These are phyloP conservation scores for Brachionus paranguensis DNA, from an alignment of 1,140 invertebrate species.

Conservation along the genomic window DNA sequence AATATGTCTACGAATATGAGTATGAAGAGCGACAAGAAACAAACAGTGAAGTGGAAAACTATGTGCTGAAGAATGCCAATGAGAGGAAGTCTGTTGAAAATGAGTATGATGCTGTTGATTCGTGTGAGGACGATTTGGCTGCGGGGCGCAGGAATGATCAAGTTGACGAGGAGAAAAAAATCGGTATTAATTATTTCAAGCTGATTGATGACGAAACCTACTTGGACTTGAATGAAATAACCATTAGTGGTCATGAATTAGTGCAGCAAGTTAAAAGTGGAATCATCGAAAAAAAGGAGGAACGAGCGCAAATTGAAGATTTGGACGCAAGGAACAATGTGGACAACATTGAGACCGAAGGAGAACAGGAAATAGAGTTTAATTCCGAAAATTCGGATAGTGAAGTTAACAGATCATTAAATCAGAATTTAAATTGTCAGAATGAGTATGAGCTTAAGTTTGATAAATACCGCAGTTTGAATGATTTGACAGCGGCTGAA, in stretches of 20 bases:
- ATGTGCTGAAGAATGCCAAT: neutral
- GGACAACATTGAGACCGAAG: neutral
- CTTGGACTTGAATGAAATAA: constrained; percentile 21
- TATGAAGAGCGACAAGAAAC: neutral
- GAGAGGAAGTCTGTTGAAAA: neutral
- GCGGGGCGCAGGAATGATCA: neutral
- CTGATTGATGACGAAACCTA: constrained; percentile 12
- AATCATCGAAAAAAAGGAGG: neutral
- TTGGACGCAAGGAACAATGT: neutral
- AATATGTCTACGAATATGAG: constrained; percentile 20
- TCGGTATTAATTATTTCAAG: constrained; percentile 17
- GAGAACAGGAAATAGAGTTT: constrained; percentile 8
- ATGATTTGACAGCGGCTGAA: neutral
- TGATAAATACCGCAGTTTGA: neutral
- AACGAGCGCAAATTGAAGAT: neutral
- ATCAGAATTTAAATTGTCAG: neutral
- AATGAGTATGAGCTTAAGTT: constrained; percentile 24
- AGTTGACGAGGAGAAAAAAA: neutral
- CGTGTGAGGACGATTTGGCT: neutral
- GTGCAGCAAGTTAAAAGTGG: neutral
- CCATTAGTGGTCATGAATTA: neutral
- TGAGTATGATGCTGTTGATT: constrained; percentile 23
- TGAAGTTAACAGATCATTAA: neutral
- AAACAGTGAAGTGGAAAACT: neutral
- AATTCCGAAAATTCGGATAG: neutral